These are phyloP conservation scores for Eulemur albifrons DNA, from an alignment of 2,797 vertebrate genomes.

Conservation along the genomic window DNA sequence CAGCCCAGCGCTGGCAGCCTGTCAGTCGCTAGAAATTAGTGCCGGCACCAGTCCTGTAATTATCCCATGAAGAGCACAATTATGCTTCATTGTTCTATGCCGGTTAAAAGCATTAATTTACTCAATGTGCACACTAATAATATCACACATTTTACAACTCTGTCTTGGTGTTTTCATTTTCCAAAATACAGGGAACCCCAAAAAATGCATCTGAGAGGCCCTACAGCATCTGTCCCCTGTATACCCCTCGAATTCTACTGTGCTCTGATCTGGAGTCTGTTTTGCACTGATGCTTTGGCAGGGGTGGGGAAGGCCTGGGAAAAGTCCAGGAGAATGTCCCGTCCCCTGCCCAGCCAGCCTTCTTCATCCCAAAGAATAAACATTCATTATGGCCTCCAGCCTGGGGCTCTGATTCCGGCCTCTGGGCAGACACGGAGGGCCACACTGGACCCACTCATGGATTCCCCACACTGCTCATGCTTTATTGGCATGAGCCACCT, in stretches of 20 bases:
- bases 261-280: rapidly evolving
- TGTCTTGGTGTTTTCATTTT: background rate
- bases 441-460: too few relatives aligned
- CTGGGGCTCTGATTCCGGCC: background rate
- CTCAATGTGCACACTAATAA: background rate
- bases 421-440: background rate
- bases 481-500: background rate
- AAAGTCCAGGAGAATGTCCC: background rate
- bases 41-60: background rate
- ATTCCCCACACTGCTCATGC: background rate
- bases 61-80: background rate
- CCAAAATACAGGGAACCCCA: background rate
- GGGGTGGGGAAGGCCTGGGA: too few relatives aligned
- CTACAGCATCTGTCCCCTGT: rapidly evolving
- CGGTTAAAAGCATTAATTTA: background rate
- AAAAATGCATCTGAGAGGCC: background rate
- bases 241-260: rapidly evolving
- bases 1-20: background rate
- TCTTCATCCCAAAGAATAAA: background rate
- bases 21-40: background rate
- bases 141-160: background rate
- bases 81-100: background rate
- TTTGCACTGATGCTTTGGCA: background rate
- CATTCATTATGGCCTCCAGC: background rate
- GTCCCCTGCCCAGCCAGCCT: background rate